Percentiles rank a stretch among this genome's conserved stretches.
phyloP scores from a whole-genome alignment of 2,888 invertebrate species.

The Pollenia angustigena region DNA sequence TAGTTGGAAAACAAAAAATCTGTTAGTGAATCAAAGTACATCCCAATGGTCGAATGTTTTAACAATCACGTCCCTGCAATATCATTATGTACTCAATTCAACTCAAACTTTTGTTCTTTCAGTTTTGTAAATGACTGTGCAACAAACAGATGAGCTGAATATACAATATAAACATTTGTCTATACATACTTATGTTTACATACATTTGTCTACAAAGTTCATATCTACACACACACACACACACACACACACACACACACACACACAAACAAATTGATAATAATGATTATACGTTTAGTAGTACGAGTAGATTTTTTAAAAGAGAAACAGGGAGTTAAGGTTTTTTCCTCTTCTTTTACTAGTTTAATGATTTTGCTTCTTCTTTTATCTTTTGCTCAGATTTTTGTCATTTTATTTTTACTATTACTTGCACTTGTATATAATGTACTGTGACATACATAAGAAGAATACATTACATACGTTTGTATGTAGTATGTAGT shows the following conservation, averaged over 20 bases:
- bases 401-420: slow-evolving; percentile 65
- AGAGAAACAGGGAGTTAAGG: slow-evolving; percentile 34
- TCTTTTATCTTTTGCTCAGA: slow-evolving; percentile 6
- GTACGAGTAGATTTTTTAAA: slow-evolving; percentile 5
- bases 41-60: slow-evolving; percentile 84
- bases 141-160: slow-evolving; percentile 29
- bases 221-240: background rate
- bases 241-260: background rate
- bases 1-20: slow-evolving; percentile 64
- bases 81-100: slow-evolving; percentile 81
- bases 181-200: background rate
- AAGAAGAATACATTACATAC: slow-evolving; percentile 18
- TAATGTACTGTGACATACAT: slow-evolving; percentile 66
- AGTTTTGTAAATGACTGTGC: slow-evolving; percentile 47
- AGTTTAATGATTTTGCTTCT: slow-evolving; percentile 61
- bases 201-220: background rate
- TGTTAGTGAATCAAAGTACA: slow-evolving; percentile 82
- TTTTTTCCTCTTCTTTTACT: slow-evolving; percentile 17
- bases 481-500: background rate
- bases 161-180: slow-evolving; percentile 17
- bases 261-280: slow-evolving; percentile 18
- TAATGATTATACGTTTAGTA: slow-evolving; percentile 58
- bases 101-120: slow-evolving; percentile 60
- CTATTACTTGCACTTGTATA: slow-evolving; percentile 48
- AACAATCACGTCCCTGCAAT: slow-evolving; percentile 84